A percentile compares a stretch with the other conserved stretches of the same genome.
These are phyloP conservation scores for Colletes latitarsis DNA, from an alignment of 1,140 invertebrate genomes.

Conservation along the genomic window DNA sequence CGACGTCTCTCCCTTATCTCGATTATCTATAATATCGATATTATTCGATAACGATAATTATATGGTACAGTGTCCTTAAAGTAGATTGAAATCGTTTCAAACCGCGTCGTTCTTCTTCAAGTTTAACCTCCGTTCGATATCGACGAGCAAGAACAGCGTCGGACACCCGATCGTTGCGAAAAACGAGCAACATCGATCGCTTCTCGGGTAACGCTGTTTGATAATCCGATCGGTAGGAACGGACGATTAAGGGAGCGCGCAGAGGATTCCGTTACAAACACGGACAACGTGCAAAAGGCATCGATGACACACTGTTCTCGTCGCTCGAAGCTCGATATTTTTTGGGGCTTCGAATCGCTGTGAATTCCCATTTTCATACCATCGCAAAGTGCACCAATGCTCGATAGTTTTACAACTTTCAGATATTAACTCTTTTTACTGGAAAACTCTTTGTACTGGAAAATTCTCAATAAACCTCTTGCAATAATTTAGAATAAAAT, in stretches of 20 bases:
- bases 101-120: constrained; percentile 2
- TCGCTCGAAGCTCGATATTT: neutral
- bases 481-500: too few species aligned
- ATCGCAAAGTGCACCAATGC: too few species aligned
- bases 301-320: neutral
- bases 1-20: neutral
- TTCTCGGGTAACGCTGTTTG: constrained; percentile 17
- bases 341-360: neutral
- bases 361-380: too few species aligned
- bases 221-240: constrained; percentile 51
- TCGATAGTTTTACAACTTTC: too few species aligned
- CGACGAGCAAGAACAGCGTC: neutral
- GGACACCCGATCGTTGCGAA: neutral
- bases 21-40: constrained; percentile 19
- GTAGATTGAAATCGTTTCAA: constrained; percentile 23
- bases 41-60: constrained; percentile 40
- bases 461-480: too few species aligned
- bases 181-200: constrained; percentile 34
- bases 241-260: constrained; percentile 36
- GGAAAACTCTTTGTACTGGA: too few species aligned
- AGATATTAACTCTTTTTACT: too few species aligned
- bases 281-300: neutral
- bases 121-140: neutral
- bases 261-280: neutral
- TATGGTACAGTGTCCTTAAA: constrained; percentile 37